phyloP scores from a whole-genome alignment of 2,797 vertebrate species.

The Chiloscyllium punctatum region DNA sequence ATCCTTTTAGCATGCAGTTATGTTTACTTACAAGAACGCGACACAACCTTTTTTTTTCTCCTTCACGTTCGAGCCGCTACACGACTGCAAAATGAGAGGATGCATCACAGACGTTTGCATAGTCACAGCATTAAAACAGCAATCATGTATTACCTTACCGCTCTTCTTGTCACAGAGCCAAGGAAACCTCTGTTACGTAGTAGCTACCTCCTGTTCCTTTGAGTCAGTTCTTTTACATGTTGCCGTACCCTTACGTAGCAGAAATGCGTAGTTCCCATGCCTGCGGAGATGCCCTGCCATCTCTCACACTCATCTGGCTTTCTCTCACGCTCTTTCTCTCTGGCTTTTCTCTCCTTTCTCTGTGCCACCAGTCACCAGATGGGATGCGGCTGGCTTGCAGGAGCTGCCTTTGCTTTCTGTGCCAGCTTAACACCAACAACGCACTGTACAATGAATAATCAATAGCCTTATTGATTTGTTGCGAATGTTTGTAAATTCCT shows the following conservation, averaged over 20 bases:
- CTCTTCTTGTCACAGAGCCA: constrained; percentile 63
- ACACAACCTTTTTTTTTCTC: not conserved
- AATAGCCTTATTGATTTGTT: constrained; percentile 99
- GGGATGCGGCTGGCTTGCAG: constrained; percentile 37
- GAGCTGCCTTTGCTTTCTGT: constrained; percentile 72
- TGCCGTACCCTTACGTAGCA: constrained; percentile 39
- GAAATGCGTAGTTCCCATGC: constrained; percentile 51
- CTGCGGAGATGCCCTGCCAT: constrained; percentile 48
- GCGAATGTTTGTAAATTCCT: constrained; percentile 99
- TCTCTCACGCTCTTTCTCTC: constrained; percentile 74
- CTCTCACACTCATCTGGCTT: constrained; percentile 44
- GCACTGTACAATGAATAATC: constrained; percentile 99
- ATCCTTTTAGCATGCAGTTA: constrained; percentile 33
- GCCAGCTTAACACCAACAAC: constrained; percentile 71
- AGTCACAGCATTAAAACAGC: constrained; percentile 52
- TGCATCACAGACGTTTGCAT: constrained; percentile 47
- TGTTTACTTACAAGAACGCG: constrained; percentile 33
- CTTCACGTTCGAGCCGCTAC: constrained; percentile 30
- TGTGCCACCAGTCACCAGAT: constrained; percentile 35
- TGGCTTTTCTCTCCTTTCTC: constrained; percentile 37
- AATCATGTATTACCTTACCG: constrained; percentile 51
- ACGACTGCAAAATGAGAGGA: constrained; percentile 33
- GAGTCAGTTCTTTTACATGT: constrained; percentile 53
- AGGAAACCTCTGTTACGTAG: constrained; percentile 66
- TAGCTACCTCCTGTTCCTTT: constrained; percentile 52